Evolutionary conservation across 2,797 vertebrate genomes (phyloP).

Genomic region (Pagetopsis macropterus): DNA sequence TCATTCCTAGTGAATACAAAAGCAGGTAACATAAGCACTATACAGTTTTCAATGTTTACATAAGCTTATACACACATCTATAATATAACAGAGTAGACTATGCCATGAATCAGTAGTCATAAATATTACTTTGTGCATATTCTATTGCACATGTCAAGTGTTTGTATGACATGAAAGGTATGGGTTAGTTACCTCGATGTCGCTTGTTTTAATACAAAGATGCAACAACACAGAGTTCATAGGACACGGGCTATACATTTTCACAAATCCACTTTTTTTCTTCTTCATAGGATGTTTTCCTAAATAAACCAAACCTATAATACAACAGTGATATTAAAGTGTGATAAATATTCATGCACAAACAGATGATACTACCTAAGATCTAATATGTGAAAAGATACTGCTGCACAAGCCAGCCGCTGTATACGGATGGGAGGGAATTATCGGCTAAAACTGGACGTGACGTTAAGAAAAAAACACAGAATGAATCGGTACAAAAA

Average conservation of each 20-base stretch:
- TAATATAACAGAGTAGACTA: constrained; percentile 80
- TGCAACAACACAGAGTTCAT: constrained; percentile 79
- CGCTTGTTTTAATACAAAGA: constrained; percentile 80
- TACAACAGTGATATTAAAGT: constrained; percentile 81
- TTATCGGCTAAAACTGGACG: constrained; percentile 48
- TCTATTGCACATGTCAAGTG: constrained; percentile 79
- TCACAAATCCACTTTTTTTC: constrained; percentile 74
- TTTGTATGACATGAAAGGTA: constrained; percentile 72
- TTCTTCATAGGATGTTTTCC: constrained; percentile 69
- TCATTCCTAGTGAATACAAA: constrained; percentile 74
- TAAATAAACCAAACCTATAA: constrained; percentile 79
- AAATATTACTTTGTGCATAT: constrained; percentile 80
- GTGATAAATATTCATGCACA: constrained; percentile 84
- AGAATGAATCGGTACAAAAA: constrained; percentile 61
- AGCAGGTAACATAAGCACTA: constrained; percentile 79
- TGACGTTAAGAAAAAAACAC: constrained; percentile 32
- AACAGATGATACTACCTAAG: constrained; percentile 76
- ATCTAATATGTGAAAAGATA: constrained; percentile 71
- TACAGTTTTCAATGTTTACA: constrained; percentile 78
- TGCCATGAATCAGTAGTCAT: constrained; percentile 81
- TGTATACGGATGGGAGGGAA: constrained; percentile 34
- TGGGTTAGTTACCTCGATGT: constrained; percentile 70
- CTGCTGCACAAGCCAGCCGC: constrained; percentile 67
- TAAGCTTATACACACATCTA: constrained; percentile 78
- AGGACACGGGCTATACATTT: constrained; percentile 80